Conservation (phyloP, 2,113 vertebrate genomes). For the Cheilinus undulatus region DNA sequence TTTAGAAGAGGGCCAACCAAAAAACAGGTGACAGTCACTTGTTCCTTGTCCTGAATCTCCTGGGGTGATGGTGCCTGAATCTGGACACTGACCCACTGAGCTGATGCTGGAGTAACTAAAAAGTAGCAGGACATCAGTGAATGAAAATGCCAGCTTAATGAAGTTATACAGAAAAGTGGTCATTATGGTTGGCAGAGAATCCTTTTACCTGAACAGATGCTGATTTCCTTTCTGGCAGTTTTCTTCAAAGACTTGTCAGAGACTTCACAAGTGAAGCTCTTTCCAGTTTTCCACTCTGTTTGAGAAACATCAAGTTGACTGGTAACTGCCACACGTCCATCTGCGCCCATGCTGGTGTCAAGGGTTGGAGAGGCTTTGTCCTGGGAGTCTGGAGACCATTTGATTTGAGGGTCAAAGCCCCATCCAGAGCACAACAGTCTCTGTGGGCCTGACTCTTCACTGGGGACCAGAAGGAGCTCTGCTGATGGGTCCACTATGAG, state of each 20-base stretch:
- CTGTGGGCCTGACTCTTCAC: slow-evolving; percentile 30
- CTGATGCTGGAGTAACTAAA: slow-evolving; percentile 64
- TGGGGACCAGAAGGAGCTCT: slow-evolving; percentile 55
- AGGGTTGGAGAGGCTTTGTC: fast-evolving
- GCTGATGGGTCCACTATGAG: slow-evolving; percentile 64
- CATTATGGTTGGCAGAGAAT: no score
- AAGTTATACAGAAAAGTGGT: no score
- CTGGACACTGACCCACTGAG: slow-evolving; percentile 55
- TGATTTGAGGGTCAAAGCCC: slow-evolving; percentile 75
- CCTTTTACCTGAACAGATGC: slow-evolving; percentile 72
- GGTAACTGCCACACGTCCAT: slow-evolving; percentile 58
- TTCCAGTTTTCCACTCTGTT: slow-evolving; percentile 68
- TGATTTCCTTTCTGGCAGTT: background rate
- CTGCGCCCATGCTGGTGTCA: slow-evolving; percentile 39
- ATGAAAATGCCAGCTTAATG: no score
- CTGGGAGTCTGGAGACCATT: slow-evolving; percentile 53
- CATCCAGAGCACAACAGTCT: slow-evolving; percentile 66
- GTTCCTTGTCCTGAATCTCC: background rate
- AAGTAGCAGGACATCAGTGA: background rate
- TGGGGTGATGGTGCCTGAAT: slow-evolving; percentile 52
- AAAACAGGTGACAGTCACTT: slow-evolving; percentile 70
- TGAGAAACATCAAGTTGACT: slow-evolving; percentile 60
- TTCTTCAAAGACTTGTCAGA: slow-evolving; percentile 22
- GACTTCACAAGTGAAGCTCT: slow-evolving; percentile 67
- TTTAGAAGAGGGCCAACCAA: slow-evolving; percentile 55